These are phyloP conservation scores for Ictalurus furcatus DNA, from an alignment of 2,113 vertebrate species.

Conservation along the genomic window DNA sequence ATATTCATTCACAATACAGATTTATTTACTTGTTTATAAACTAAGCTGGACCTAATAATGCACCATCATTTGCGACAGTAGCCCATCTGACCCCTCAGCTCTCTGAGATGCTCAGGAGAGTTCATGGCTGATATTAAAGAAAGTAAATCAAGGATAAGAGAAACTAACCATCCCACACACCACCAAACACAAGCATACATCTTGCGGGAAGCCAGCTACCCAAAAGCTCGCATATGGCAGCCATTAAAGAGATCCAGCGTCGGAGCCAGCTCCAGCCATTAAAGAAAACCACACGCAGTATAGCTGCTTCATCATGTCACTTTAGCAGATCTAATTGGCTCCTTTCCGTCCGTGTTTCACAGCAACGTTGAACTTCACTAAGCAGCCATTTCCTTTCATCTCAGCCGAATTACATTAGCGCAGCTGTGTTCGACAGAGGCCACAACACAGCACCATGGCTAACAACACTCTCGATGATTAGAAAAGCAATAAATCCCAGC, in stretches of 20 bases:
- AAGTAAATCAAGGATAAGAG: slow-evolving; percentile 41
- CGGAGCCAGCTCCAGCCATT: slow-evolving; percentile 54
- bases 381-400: slow-evolving; percentile 65
- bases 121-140: slow-evolving; percentile 22
- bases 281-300: slow-evolving; percentile 55
- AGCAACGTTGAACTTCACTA: slow-evolving; percentile 63
- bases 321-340: slow-evolving; percentile 67
- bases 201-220: slow-evolving; percentile 49
- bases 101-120: slow-evolving; percentile 9
- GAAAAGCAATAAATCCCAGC: slow-evolving; percentile 54
- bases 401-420: slow-evolving; percentile 65
- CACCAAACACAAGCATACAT: slow-evolving; percentile 49
- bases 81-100: background rate
- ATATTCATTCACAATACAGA: background rate
- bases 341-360: slow-evolving; percentile 56
- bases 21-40: background rate
- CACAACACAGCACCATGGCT: slow-evolving; percentile 53
- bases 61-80: background rate
- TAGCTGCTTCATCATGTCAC: slow-evolving; percentile 60
- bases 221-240: slow-evolving; percentile 52
- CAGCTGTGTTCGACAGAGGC: slow-evolving; percentile 60
- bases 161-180: slow-evolving; percentile 46
- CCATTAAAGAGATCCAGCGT: slow-evolving; percentile 52
- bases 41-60: background rate
- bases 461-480: slow-evolving; percentile 54